Evolutionary conservation across 2,888 invertebrate species (phyloP).

Genomic region (Leptopilina drosophilae): DNA sequence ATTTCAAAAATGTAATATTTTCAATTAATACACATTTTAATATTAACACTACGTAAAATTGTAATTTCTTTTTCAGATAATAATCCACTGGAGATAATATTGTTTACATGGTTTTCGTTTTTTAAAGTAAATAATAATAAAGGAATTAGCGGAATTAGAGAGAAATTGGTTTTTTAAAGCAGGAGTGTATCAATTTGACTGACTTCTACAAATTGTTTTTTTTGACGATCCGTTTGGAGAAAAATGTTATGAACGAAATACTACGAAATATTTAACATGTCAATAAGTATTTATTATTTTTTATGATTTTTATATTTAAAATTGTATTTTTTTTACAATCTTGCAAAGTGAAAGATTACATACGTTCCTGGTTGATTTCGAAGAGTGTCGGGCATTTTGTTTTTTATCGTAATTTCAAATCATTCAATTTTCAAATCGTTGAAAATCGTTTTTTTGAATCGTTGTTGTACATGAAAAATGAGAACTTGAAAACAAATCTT

Average conservation of each 20-base stretch:
- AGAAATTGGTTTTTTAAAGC: slow-evolving; percentile 3
- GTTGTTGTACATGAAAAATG: too few relatives aligned
- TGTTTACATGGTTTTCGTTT: background rate
- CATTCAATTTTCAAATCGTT: too few relatives aligned
- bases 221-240: too few relatives aligned
- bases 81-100: background rate
- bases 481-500: too few relatives aligned
- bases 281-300: background rate
- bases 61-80: background rate
- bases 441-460: too few relatives aligned
- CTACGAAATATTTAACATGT: background rate
- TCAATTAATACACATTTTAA: background rate
- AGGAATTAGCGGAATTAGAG: background rate
- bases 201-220: background rate
- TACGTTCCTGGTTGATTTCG: background rate
- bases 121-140: background rate
- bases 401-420: background rate
- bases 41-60: background rate
- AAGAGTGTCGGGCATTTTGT: background rate
- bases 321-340: too few relatives aligned
- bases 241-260: too few relatives aligned
- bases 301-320: too few relatives aligned
- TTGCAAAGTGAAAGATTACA: too few relatives aligned
- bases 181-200: background rate
- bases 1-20: background rate